Base-by-base conservation (phyloP, 2,797 vertebrate species). In the Poecilia picta region DNA sequence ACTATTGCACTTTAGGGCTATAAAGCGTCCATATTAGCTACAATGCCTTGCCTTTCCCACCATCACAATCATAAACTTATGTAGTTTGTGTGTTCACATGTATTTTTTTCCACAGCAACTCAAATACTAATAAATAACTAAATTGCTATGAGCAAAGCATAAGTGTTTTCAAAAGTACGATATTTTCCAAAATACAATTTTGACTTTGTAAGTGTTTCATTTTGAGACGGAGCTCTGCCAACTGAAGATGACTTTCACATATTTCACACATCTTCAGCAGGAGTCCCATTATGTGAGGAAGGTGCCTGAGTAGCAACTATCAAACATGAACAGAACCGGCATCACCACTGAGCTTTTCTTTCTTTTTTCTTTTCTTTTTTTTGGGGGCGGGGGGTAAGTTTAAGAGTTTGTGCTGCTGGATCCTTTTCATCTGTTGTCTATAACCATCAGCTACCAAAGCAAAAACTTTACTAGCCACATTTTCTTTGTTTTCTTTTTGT, bases 371-470 rank as follows among this genome's bases (percentile, higher is more conserved):
- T 23, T 23, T 51, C 8, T 8, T 47, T 25, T 53, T 0, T 39
- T 51, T n/a, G 49, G 2, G 2, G 2, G 33, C 33, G n/a, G n/a
- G n/a, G 33, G 74, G 51, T 16, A 76, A 74, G 78, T 55, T 62
- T 78, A 72, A 41, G 51, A n/a, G 23, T 51, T 77, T 77, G 70
- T 53, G 46, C 80, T 83, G 75, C 64, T 13, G 64, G 53, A 41
- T 43, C 77, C 74, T 89, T 83, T 80, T 85, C 79, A 78, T 86
- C 77, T 78, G 43, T 13, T 18, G 15, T 88, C 74, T 80, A 6
- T 73, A 84, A 83, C 77, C 84, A 85, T 91, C 76, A 51, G 51
- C 78, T 72, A 85, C 85, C 88, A 87, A 84, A 93, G 92, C 93
- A 95, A 88, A 94, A 76, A 76, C 87, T 85, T 80, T 45, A 82